Conservation (phyloP, 2,797 vertebrate species). For the Carduelis carduelis region DNA sequence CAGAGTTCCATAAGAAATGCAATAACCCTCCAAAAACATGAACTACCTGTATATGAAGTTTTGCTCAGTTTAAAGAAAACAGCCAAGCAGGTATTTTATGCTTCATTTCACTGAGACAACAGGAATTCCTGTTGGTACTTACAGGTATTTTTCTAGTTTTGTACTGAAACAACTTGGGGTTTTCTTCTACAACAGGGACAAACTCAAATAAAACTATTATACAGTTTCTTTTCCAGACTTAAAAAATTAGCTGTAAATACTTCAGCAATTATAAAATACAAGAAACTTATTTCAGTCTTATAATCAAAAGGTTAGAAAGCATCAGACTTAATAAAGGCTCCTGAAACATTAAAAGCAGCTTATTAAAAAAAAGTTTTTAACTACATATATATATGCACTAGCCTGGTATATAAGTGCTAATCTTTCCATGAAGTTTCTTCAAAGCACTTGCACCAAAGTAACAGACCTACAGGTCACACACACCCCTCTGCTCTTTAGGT, state of each 20-base stretch:
- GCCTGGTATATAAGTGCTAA: not conserved
- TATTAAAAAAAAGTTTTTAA: not conserved
- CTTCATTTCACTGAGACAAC: not conserved
- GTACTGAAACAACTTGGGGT: not conserved
- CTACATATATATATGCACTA: not conserved
- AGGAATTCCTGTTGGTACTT: not conserved
- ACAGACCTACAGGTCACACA: slow-evolving; percentile 3
- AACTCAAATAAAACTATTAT: not conserved
- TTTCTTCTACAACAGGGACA: not conserved
- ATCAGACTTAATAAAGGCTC: not conserved
- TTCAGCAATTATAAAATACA: not conserved
- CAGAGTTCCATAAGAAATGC: not conserved
- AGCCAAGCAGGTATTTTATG: not conserved
- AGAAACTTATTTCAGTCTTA: not conserved
- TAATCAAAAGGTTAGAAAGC: not conserved
- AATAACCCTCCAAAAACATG: not conserved
- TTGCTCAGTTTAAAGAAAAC: not conserved
- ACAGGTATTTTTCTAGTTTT: not conserved
- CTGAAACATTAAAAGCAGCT: not conserved
- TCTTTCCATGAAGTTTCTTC: not conserved
- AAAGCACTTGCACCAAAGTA: not conserved
- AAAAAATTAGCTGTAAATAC: not conserved
- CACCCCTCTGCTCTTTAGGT: slow-evolving; percentile 14
- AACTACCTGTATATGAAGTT: not conserved
- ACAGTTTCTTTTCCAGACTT: not conserved